Evolutionary conservation across 2,797 vertebrate species (phyloP).

Genomic region (Coregonus sp.): DNA sequence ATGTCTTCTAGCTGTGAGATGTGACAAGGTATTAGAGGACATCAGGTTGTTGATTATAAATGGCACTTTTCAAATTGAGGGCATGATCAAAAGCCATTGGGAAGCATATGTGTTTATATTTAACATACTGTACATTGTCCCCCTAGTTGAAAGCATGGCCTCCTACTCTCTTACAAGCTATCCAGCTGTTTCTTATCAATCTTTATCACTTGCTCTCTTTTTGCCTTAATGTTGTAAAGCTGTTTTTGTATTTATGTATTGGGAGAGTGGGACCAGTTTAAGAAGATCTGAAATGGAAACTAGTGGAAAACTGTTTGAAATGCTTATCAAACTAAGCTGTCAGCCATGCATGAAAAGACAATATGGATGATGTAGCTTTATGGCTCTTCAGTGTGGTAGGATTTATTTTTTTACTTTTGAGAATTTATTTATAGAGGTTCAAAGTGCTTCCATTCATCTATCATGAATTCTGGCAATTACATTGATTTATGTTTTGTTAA

Average conservation of each 20-base stretch:
- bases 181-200: slow-evolving; percentile 72
- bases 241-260: slow-evolving; percentile 49
- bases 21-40: slow-evolving; percentile 34
- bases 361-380: slow-evolving; percentile 23
- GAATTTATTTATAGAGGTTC: slow-evolving; percentile 33
- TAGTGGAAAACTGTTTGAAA: slow-evolving; percentile 18
- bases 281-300: slow-evolving; percentile 41
- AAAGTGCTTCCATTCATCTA: slow-evolving; percentile 36
- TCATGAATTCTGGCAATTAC: slow-evolving; percentile 20
- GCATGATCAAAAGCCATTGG: slow-evolving; percentile 58
- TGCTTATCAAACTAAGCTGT: slow-evolving; percentile 40
- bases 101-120: slow-evolving; percentile 56
- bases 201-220: slow-evolving; percentile 50
- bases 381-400: slow-evolving; percentile 17
- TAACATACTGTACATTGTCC: slow-evolving; percentile 35
- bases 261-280: slow-evolving; percentile 14
- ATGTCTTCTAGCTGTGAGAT: slow-evolving; percentile 19
- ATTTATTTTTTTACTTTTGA: slow-evolving; percentile 10
- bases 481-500: slow-evolving; percentile 35
- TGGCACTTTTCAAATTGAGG: slow-evolving; percentile 54
- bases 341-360: slow-evolving; percentile 32
- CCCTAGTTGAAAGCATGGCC: slow-evolving; percentile 37
- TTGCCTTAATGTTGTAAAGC: slow-evolving; percentile 50
- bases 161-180: slow-evolving; percentile 25
- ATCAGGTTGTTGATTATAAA: slow-evolving; percentile 19